These are phyloP conservation scores for Silurus glanis DNA, from an alignment of 2,113 vertebrate species.

Conservation along the genomic window DNA sequence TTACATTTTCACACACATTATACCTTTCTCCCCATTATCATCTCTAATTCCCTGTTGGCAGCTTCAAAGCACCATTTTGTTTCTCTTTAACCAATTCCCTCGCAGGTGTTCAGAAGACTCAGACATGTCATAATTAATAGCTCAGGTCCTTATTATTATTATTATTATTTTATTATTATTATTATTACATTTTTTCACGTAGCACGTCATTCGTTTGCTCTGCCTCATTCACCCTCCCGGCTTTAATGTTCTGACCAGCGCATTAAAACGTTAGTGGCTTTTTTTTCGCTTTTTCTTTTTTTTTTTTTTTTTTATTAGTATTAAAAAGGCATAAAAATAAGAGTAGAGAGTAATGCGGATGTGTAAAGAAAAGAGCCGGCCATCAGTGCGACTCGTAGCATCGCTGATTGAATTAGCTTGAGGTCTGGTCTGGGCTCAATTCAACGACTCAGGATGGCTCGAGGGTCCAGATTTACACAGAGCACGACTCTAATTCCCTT, in stretches of 20 bases:
- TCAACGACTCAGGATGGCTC: slow-evolving; percentile 36
- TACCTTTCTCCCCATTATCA: slow-evolving; percentile 57
- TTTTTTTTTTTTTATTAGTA: slow-evolving; percentile 18
- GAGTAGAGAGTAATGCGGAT: not conserved
- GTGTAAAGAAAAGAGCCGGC: slow-evolving; percentile 19
- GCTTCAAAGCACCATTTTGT: slow-evolving; percentile 62
- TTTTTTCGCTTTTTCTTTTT: too few relatives aligned
- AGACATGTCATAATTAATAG: slow-evolving; percentile 61
- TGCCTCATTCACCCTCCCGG: not conserved
- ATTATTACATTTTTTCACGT: slow-evolving; percentile 17
- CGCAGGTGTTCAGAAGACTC: slow-evolving; percentile 56
- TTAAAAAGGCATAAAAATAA: slow-evolving; percentile 1
- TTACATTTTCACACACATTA: slow-evolving; percentile 61
- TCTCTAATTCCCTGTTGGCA: slow-evolving; percentile 44
- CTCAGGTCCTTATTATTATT: slow-evolving; percentile 56
- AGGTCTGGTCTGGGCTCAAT: slow-evolving; percentile 45
- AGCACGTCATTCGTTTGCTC: slow-evolving; percentile 8
- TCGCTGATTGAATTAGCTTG: slow-evolving; percentile 43
- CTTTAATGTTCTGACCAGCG: slow-evolving; percentile 1
- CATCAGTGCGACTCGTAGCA: slow-evolving; percentile 25
- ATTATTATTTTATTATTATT: too few relatives aligned
- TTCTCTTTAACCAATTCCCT: slow-evolving; percentile 54
- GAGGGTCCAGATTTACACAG: slow-evolving; percentile 21
- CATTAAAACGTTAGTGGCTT: slow-evolving; percentile 37
- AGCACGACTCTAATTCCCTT: slow-evolving; percentile 45